Base-by-base conservation (phyloP, 1,140 invertebrate species). In the Dolichoris vasculosae region DNA sequence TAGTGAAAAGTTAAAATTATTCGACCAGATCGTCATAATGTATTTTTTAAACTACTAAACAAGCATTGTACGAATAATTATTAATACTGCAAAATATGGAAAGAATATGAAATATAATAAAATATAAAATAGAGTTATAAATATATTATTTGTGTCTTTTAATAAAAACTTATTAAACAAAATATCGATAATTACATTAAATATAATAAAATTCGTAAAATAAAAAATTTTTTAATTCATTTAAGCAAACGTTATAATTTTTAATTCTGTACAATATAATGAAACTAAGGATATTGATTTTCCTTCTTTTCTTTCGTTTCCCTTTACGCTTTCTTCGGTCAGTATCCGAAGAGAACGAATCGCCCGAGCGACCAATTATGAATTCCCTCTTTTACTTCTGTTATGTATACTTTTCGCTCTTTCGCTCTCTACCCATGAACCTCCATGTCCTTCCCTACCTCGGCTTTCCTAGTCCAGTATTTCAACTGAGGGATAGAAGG, bases 381-480 rank as follows among this genome's bases (percentile, higher is more conserved):
- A 90, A 90, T 91, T 91, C 88, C 85, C 88, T 91, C 89, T 89
- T 89, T 89, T 73, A 48, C 80, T 69, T 59, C n/a, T 30, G 35
- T 38, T 69, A 63, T 2, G 9, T 38, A 46, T 43, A 43, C 46
- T 35, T 30, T 46, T 75, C 71, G 26, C 71, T 40, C 67, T 67
- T 32, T 64, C 67, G 3, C 51, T 11, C 9, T 55, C 23, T 59
- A 59, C 26, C 20, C 55, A 4, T 59, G 17, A 55, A 55, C 11
- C 51, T 55, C n/a, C 17, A 46, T 30, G n/a, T 67, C 59, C 30
- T 30, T 81, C 40, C 23, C n/a, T 30, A 71, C 78, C 71, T 75
- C 43, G 71, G 64, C 48, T 82, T 51, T 67, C 71, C 32, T 6
- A 55, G 77, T 83, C 76, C 85, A 88, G 83, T 89, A 88, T 87